Conservation (phyloP, 2,888 invertebrate genomes). For the Hermodice carunculata region DNA sequence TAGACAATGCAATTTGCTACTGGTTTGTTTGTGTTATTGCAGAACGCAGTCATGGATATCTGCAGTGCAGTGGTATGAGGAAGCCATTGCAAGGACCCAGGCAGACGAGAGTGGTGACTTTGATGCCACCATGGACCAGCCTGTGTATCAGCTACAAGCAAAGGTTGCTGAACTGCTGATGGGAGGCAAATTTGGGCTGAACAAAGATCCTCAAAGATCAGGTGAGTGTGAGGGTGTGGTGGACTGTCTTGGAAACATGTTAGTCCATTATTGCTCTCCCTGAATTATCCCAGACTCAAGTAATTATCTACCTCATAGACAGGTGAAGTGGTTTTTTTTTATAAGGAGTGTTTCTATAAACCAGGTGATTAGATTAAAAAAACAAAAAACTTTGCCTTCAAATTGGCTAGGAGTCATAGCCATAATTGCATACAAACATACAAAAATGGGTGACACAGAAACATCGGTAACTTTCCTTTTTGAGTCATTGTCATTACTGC, state of each 20-base stretch:
- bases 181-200: conserved; percentile 70
- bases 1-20: background rate
- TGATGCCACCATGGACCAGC: conserved; percentile 69
- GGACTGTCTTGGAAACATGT: too few relatives aligned
- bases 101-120: conserved; percentile 65
- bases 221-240: conserved; percentile 52
- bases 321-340: too few relatives aligned
- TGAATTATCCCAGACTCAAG: too few relatives aligned
- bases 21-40: background rate
- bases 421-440: too few relatives aligned
- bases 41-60: background rate
- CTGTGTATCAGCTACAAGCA: conserved; percentile 70
- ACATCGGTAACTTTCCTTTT: too few relatives aligned
- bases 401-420: too few relatives aligned
- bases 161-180: conserved; percentile 71
- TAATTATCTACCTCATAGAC: too few relatives aligned
- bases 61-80: conserved; percentile 70
- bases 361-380: too few relatives aligned
- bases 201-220: conserved; percentile 69
- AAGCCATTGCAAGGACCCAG: conserved; percentile 64
- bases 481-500: background rate
- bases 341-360: too few relatives aligned
- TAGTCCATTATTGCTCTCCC: too few relatives aligned
- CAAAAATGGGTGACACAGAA: too few relatives aligned
- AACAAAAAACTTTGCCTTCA: too few relatives aligned